These are phyloP conservation scores for Mycetomoellerius zeteki DNA, from an alignment of 1,140 invertebrate species.

Conservation along the genomic window DNA sequence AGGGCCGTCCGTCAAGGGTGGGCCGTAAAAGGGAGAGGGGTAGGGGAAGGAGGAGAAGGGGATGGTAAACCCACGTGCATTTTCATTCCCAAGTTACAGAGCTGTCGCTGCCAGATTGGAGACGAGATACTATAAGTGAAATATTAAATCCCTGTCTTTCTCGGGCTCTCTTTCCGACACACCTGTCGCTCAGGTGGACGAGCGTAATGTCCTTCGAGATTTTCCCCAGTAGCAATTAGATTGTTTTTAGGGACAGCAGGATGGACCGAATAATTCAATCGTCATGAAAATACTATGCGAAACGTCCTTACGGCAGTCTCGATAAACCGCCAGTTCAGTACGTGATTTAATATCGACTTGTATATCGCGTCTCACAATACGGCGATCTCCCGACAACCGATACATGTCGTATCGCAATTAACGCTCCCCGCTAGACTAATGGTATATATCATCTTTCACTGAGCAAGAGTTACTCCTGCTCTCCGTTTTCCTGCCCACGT, in stretches of 20 bases:
- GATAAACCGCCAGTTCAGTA: not conserved
- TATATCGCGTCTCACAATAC: conserved; percentile 5
- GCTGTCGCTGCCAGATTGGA: conserved; percentile 83
- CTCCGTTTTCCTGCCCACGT: not conserved
- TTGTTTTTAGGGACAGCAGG: conserved; percentile 20
- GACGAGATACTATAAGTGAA: conserved; percentile 85
- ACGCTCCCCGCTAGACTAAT: conserved; percentile 1
- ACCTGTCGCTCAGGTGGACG: conserved; percentile 66
- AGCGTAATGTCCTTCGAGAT: conserved; percentile 34
- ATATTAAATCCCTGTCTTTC: conserved; percentile 81
- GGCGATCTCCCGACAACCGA: conserved; percentile 19
- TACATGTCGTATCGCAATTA: conserved; percentile 52
- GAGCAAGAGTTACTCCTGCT: not conserved
- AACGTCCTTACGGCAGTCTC: not conserved
- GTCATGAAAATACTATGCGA: conserved; percentile 51
- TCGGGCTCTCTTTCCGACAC: conserved; percentile 58
- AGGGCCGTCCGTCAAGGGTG: conserved; percentile 82
- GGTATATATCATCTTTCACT: conserved; percentile 48
- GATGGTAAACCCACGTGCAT: conserved; percentile 75
- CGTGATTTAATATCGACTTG: conserved; percentile 41
- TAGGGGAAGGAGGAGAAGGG: not conserved
- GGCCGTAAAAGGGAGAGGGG: not conserved
- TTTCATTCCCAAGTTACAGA: conserved; percentile 84
- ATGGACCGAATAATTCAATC: conserved; percentile 51
- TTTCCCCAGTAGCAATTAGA: conserved; percentile 58